These are phyloP conservation scores for Heterotis niloticus DNA, from an alignment of 2,113 vertebrate genomes.

Conservation along the genomic window DNA sequence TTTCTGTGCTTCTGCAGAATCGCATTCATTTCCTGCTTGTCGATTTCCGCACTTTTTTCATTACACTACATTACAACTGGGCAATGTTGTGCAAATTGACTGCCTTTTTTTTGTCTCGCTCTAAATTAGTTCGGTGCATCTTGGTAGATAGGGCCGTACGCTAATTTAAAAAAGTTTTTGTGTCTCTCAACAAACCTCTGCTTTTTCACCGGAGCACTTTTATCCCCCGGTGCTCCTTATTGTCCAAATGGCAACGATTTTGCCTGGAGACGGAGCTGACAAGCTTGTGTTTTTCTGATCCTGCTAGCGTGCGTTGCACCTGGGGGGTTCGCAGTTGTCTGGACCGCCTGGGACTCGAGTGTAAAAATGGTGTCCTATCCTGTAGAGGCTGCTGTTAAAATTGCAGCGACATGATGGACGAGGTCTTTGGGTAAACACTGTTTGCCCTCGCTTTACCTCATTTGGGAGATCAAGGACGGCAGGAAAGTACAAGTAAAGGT, in stretches of 20 bases:
- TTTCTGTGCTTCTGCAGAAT: no score
- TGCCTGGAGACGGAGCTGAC: background rate
- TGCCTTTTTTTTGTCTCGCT: background rate
- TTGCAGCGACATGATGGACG: background rate
- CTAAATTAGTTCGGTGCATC: background rate
- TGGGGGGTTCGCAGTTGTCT: conserved; percentile 4
- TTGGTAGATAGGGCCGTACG: background rate
- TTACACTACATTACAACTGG: background rate
- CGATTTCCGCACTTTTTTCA: background rate
- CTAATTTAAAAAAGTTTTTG: background rate
- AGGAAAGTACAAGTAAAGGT: background rate
- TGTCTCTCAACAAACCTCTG: background rate
- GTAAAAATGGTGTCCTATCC: conserved; percentile 8
- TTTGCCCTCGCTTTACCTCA: background rate
- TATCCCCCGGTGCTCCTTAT: conserved; percentile 8
- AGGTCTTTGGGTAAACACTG: background rate
- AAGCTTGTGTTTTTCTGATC: conserved; percentile 1
- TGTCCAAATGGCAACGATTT: background rate
- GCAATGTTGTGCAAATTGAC: background rate
- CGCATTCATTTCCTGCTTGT: background rate
- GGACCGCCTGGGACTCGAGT: background rate
- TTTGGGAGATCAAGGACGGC: background rate
- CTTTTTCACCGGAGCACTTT: background rate
- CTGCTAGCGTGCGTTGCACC: background rate
- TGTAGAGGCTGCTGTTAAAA: background rate